Base-by-base conservation (phyloP, 2,888 invertebrate species). In the Liodrosophila aerea region DNA sequence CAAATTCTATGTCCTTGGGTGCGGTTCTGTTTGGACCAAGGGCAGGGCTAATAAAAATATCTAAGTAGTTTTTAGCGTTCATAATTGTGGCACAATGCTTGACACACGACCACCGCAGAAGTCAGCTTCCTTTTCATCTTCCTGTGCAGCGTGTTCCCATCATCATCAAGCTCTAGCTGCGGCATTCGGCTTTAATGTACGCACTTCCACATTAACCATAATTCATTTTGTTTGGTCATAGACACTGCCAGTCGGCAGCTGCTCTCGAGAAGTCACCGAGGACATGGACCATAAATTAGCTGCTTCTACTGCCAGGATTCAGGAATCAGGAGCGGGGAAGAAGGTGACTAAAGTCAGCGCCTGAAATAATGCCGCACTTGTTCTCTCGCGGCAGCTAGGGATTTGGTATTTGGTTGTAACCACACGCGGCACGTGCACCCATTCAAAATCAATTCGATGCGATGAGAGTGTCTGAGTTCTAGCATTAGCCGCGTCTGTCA, bases 41-140 rank as follows among this genome's bases (percentile, higher is more conserved):
- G 34, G 34, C 31, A 64, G 31, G 49, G 64, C 70, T 81, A 83
- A 83, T 82, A 81, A 83, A 81, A 76, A 78, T 74, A 81, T 83
- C 78, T 75, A 84, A 83, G 82, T 81, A 81, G 80, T 72, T 73
- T 67, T 75, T 70, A 70, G 87, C 87, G 85, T 88, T 77, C 68
- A 88, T 87, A 88, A 87, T 87, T 87, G 86, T 68, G 77, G 80
- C 86, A 75, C 82, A 85, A 74, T 82, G 88, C 76, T 82, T 80
- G 87, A 81, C 88, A 88, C 88, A 87, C 88, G 88, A 82, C 88
- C 80, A 76, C 76, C 78, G 85, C 76, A 80, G 83, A 78, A 78
- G 76, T 59, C 64, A 75, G 73, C 56, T 81, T 81, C 81, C 81
- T 76, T 46, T 62, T 37, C 56, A 52, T 46, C 59, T 73, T 76